phyloP scores from a whole-genome alignment of 2,888 invertebrate species.

The Meandrusa payeni region DNA sequence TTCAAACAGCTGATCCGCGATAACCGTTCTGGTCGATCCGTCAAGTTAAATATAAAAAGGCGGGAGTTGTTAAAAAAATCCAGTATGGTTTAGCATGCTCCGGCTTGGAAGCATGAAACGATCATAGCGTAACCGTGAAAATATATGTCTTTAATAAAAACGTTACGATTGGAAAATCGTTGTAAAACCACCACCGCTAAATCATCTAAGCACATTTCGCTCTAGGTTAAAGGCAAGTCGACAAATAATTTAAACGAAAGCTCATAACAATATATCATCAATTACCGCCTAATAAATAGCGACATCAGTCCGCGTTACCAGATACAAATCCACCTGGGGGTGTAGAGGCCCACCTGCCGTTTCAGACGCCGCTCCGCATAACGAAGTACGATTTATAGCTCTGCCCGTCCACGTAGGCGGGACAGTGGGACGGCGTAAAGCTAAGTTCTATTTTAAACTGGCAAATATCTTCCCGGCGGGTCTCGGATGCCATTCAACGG shows the following conservation, averaged over 20 bases:
- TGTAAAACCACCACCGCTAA: not conserved
- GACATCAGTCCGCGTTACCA: constrained; percentile 18
- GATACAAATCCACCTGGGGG: constrained; percentile 23
- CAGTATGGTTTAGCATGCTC: no score
- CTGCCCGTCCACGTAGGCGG: constrained; percentile 39
- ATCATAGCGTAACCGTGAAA: no score
- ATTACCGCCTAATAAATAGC: constrained; percentile 19
- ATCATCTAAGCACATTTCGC: constrained; percentile 9
- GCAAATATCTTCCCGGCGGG: constrained; percentile 16
- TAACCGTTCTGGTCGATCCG: no score
- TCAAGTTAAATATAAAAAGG: no score
- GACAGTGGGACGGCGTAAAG: constrained; percentile 21
- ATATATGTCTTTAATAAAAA: no score
- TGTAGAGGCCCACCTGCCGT: constrained; percentile 61
- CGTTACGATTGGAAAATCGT: no score
- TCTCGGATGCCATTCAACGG: constrained; percentile 22
- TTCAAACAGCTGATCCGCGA: no score
- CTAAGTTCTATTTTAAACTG: constrained; percentile 21
- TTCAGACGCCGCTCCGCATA: constrained; percentile 52
- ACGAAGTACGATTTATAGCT: constrained; percentile 70
- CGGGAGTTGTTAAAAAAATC: no score
- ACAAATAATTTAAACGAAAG: constrained; percentile 11
- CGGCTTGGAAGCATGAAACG: no score
- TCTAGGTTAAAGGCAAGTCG: constrained; percentile 39
- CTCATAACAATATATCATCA: constrained; percentile 20